Base-by-base conservation (phyloP, 2,888 invertebrate species). In the Drosophila borborema region DNA sequence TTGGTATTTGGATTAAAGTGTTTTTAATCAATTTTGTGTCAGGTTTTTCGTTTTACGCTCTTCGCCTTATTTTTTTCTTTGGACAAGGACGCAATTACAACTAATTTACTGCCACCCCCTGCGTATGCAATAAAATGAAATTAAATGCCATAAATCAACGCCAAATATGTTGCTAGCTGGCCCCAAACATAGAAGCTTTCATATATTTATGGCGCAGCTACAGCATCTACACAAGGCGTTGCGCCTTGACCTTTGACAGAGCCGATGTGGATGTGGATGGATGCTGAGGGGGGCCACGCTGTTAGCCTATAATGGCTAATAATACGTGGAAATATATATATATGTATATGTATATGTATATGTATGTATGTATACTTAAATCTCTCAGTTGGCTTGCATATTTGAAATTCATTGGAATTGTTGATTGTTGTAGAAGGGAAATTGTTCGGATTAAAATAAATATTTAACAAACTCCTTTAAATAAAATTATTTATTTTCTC, bases 71-170 rank as follows among this genome's bases (percentile, higher is more conserved):
- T 16, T 9, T 9, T 28, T n/a, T 48, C 59, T 56, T 49, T 45
- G 54, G 53, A n/a, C 38, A 34, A 18, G 53, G 34, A 53, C 62
- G 74, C 59, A 74, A 64, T 81, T 72, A 67, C 68, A 67, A 69
- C 66, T 72, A 71, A 80, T 85, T 76, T 69, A 82, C 45, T 80
- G 71, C 72, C 63, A 41, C 40, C 45, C 46, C 43, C 69, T 51
- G 69, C 34, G 63, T 60, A 67, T 80, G 80, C 76, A 83, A 88
- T 87, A 77, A 81, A 84, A 84, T 64, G 83, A 80, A 90, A 87
- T 90, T 85, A 82, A 81, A 75, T 81, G 77, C 75, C 61, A 89
- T 89, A 89, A 90, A 89, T 89, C 90, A 90, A 75, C 48, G 75
- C 65, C 77, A 73, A 84, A 84, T 75, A 73, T 74, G 70, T 75